These are phyloP conservation scores for Drosophila picticornis DNA, from an alignment of 2,888 invertebrate species.

Conservation along the genomic window DNA sequence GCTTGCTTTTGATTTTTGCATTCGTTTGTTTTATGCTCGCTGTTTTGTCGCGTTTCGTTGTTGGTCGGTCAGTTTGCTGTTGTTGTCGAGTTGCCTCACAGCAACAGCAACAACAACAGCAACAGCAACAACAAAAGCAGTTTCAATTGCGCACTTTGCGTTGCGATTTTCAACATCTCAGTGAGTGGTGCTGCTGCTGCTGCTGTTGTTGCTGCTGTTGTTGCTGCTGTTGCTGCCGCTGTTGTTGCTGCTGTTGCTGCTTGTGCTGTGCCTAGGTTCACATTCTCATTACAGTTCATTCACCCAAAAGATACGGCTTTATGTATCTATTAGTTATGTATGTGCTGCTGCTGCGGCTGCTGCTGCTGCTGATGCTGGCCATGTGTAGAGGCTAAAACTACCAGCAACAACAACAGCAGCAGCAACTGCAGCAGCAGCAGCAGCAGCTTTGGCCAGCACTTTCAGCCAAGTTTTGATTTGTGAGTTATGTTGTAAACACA, in stretches of 20 bases:
- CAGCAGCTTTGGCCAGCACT: constrained; percentile 45
- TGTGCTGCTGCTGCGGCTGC: constrained; percentile 52
- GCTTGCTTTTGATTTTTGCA: constrained; percentile 46
- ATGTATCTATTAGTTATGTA: constrained; percentile 82
- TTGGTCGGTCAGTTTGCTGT: constrained; percentile 54
- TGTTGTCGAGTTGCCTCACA: constrained; percentile 26
- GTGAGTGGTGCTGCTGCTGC: constrained; percentile 34
- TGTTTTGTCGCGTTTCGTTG: constrained; percentile 54
- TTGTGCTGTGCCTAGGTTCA: constrained; percentile 71
- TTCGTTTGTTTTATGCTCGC: constrained; percentile 64
- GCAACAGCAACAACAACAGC: constrained; percentile 10
- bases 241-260: background rate
- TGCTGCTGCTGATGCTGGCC: constrained; percentile 38
- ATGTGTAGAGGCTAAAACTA: constrained; percentile 54
- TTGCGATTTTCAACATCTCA: constrained; percentile 73
- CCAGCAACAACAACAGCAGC: constrained; percentile 16
- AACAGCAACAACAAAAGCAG: constrained; percentile 33
- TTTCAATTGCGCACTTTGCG: constrained; percentile 78
- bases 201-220: background rate
- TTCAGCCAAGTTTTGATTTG: constrained; percentile 77
- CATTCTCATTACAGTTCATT: constrained; percentile 83
- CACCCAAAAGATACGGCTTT: constrained; percentile 80
- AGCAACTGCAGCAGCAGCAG: constrained; percentile 23
- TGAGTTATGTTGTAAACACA: constrained; percentile 64
- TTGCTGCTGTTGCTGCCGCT: background rate